Conservation (phyloP, 2,113 vertebrate genomes). For the Scartelaos histophorus region DNA sequence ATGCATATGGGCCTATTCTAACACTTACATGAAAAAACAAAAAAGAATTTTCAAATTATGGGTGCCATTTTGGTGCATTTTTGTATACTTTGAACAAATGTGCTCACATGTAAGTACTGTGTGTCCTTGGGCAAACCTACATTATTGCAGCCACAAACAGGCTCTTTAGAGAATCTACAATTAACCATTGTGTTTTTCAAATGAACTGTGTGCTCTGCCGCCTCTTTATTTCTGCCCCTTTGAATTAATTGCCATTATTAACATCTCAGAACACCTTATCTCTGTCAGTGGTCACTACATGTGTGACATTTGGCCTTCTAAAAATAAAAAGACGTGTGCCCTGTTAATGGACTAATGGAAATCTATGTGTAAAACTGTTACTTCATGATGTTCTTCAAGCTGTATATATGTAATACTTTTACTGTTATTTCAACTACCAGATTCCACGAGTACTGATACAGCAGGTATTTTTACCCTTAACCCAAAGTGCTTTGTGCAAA, state of each 20-base stretch:
- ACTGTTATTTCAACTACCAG: neutral
- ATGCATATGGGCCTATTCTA: too few species aligned
- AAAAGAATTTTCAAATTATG: neutral
- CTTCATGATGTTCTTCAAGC: neutral
- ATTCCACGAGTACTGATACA: neutral
- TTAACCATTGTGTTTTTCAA: constrained; percentile 12
- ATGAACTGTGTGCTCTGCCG: neutral
- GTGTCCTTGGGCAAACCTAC: neutral
- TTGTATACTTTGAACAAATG: neutral
- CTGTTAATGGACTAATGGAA: neutral
- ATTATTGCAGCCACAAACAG: constrained; percentile 1
- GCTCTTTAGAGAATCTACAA: constrained; percentile 15
- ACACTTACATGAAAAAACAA: too few species aligned
- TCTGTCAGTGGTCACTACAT: constrained; percentile 5
- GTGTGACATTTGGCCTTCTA: neutral
- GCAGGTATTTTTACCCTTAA: too few species aligned
- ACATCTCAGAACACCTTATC: neutral
- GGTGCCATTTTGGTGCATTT: neutral
- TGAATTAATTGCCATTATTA: constrained; percentile 17
- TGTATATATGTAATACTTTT: neutral
- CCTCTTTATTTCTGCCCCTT: constrained; percentile 6
- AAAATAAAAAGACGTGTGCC: constrained; percentile 8
- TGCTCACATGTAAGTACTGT: neutral
- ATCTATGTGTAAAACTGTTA: neutral
- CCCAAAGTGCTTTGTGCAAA: too few species aligned